Percentiles rank a stretch among this genome's conserved stretches.
These are phyloP conservation scores for Adineta ricciae DNA, from an alignment of 2,888 invertebrate genomes.

Conservation along the genomic window DNA sequence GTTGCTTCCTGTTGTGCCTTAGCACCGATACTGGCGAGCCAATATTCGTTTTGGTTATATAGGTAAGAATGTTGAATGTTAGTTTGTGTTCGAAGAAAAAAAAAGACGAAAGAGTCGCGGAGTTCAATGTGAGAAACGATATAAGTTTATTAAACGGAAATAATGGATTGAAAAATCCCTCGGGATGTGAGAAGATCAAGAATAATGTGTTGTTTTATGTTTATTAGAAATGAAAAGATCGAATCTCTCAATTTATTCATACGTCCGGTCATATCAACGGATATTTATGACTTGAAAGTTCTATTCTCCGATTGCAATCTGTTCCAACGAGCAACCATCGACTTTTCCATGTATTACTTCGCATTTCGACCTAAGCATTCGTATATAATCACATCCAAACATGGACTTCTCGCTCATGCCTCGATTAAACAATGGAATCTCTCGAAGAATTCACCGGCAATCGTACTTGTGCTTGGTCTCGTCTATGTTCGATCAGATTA, in stretches of 20 bases:
- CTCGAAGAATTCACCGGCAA: not conserved
- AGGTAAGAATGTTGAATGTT: not conserved
- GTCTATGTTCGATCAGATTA: not conserved
- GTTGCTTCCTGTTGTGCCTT: not conserved
- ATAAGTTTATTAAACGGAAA: not conserved
- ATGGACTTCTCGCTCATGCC: not conserved
- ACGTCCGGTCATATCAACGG: not conserved
- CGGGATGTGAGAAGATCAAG: not conserved
- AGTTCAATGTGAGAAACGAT: no score
- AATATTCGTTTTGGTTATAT: not conserved
- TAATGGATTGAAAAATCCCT: not conserved
- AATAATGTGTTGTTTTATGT: not conserved
- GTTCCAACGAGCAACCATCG: not conserved
- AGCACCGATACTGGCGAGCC: not conserved
- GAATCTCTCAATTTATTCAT: not conserved
- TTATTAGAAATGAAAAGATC: not conserved
- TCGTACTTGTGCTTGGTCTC: not conserved
- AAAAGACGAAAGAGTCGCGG: not conserved
- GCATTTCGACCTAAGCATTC: not conserved
- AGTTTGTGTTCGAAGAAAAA: not conserved
- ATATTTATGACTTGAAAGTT: not conserved
- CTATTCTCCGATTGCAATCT: not conserved
- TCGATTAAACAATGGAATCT: not conserved
- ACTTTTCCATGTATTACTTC: not conserved
- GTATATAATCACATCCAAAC: not conserved